phyloP scores from a whole-genome alignment of 2,113 vertebrate genomes.

The Columba janthina region DNA sequence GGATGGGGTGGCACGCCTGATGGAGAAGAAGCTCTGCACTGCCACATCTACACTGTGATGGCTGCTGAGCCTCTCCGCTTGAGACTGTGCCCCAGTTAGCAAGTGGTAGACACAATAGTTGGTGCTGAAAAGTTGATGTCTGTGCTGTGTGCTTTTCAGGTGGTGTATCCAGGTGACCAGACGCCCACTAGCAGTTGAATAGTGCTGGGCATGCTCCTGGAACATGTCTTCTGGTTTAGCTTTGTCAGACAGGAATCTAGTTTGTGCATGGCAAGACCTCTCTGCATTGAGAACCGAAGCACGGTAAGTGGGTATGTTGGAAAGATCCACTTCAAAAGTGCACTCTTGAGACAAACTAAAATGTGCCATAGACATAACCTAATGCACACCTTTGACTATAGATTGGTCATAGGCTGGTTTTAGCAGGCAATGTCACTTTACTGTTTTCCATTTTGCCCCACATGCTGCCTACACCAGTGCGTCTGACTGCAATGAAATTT shows the following conservation, averaged over 20 bases:
- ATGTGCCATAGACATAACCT: not conserved
- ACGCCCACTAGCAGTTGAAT: not conserved
- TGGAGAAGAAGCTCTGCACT: not conserved
- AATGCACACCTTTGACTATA: not conserved
- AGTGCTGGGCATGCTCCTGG: not conserved
- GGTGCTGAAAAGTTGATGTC: not conserved
- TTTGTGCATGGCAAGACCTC: not conserved
- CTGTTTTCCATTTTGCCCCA: not conserved
- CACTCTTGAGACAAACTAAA: not conserved
- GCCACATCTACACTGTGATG: rapidly evolving
- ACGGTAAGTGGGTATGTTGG: not conserved
- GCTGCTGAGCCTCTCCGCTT: not conserved
- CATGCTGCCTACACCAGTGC: not conserved
- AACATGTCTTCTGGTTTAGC: not conserved
- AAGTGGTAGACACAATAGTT: too few species aligned
- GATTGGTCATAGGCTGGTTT: not conserved
- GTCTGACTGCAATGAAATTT: not conserved
- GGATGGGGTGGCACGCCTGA: not conserved
- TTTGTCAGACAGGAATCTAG: not conserved
- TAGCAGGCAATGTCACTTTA: not conserved
- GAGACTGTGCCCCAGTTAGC: too few species aligned
- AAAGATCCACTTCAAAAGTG: not conserved
- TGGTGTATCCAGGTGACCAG: not conserved
- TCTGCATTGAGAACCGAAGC: not conserved
- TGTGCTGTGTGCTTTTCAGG: not conserved